Evolutionary conservation across 1,140 invertebrate genomes (phyloP), one percentile per base, ranked within the genome.

Genomic region (Leptoteleia sp.): DNA sequence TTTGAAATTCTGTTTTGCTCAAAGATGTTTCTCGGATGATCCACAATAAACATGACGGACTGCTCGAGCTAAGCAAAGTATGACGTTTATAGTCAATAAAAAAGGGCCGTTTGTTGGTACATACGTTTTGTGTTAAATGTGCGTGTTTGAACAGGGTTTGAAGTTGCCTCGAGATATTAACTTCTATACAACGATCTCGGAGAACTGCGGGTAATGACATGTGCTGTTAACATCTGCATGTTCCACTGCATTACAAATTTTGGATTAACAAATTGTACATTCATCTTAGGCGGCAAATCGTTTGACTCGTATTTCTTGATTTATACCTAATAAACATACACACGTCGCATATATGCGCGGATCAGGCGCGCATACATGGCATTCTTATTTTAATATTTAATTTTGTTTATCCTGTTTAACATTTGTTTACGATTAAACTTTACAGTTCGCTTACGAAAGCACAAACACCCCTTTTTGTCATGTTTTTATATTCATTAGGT

Each of bases 361-460:
- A 13, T 65, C 3, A 33, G 40, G n/a, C 31, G 38, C 25, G 55
- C 72, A 29, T 68, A 62, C 48, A 61, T 61, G 52, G 40, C 3
- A 35, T 62, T n/a, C n/a, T n/a, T 64, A 35, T 70, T 38, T 35
- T 7, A 27, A 25, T 40, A 33, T 33, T 40, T 52, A 17, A 62
- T 38, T 43, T 55, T 43, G 11, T 50, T 35, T 35, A 43, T 17
- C 31, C 37, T 25, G 22, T 75, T 59, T 54, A 76, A 76, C 48
- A 68, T 31, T 78, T 54, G 47, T 57, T 79, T 79, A 79, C 50
- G 48, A 65, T 73, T 70, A 64, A 73, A 61, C 57, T 59, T 73
- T 73, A 73, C 64, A 72, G 8, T 11, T 75, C 43, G 64, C 64
- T 79, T 75, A 73, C 57, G 70, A 79, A 72, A 70, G 75, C 76